A percentile compares a stretch with the other conserved stretches of the same genome.
Conservation (phyloP, 2,888 invertebrate genomes). For the Coelinius sp. region DNA sequence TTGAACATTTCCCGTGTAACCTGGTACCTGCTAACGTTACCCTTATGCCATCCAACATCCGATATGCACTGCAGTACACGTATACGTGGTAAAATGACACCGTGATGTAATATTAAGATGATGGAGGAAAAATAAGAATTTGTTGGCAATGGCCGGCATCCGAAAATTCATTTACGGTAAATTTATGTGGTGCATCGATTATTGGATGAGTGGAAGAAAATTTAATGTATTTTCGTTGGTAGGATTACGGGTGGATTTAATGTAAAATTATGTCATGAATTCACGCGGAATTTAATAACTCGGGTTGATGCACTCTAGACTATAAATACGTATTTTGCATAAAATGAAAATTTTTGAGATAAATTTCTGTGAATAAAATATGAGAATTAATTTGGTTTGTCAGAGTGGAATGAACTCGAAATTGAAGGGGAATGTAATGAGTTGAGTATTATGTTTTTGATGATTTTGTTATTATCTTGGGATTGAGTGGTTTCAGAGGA, state of each 20-base stretch:
- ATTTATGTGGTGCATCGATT: slow-evolving; percentile 8
- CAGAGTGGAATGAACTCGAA: not conserved
- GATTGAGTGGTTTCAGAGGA: too few relatives aligned
- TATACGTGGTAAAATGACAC: slow-evolving; percentile 57
- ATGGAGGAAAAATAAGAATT: not conserved
- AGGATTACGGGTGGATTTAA: slow-evolving; percentile 9
- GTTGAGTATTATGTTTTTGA: too few relatives aligned
- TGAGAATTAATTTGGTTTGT: not conserved
- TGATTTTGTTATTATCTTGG: not conserved
- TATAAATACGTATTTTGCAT: slow-evolving; percentile 20
- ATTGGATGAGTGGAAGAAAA: slow-evolving; percentile 11
- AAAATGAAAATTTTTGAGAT: not conserved
- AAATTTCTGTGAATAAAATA: not conserved
- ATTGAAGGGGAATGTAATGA: too few relatives aligned
- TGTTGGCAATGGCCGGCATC: not conserved
- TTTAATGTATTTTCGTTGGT: not conserved
- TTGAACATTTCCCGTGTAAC: slow-evolving; percentile 57
- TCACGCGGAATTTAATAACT: slow-evolving; percentile 19
- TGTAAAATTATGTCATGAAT: slow-evolving; percentile 22
- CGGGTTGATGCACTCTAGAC: slow-evolving; percentile 18
- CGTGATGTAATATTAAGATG: slow-evolving; percentile 50
- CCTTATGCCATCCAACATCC: slow-evolving; percentile 62
- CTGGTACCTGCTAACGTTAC: slow-evolving; percentile 55
- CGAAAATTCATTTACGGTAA: not conserved
- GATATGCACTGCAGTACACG: slow-evolving; percentile 51